These are phyloP conservation scores for Apodemus sylvaticus DNA, from an alignment of 2,113 vertebrate genomes.

Conservation along the genomic window DNA sequence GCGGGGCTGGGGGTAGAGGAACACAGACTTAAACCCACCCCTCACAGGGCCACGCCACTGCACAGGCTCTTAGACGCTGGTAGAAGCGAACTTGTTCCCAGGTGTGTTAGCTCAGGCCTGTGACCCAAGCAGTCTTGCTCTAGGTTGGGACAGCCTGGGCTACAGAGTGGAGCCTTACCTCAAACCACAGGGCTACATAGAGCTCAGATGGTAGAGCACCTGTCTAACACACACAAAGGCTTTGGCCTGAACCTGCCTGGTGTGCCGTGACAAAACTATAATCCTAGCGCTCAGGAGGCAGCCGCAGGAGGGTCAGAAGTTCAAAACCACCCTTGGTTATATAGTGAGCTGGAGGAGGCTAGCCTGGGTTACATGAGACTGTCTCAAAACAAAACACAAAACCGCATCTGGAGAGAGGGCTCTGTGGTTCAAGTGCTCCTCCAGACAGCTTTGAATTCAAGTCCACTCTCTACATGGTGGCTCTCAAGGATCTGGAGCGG, in stretches of 20 bases:
- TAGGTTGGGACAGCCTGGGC: not conserved
- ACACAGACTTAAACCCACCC: not conserved
- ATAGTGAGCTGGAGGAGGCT: not conserved
- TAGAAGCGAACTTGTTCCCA: not conserved
- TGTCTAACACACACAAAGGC: not conserved
- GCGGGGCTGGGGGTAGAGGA: not conserved
- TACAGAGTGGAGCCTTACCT: not conserved
- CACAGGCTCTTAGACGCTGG: not conserved
- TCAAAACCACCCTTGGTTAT: not conserved
- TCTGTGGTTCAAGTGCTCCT: not conserved
- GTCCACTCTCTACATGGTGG: not conserved
- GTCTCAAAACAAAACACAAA: not conserved
- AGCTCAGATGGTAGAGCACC: not conserved
- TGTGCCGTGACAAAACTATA: no score
- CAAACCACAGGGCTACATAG: not conserved
- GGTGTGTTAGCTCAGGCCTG: not conserved
- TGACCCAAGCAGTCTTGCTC: no score
- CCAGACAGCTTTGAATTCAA: not conserved
- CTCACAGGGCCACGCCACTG: not conserved
- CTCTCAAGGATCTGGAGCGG: no score
- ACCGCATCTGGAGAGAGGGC: not conserved
- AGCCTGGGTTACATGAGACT: not conserved
- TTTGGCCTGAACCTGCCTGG: not conserved
- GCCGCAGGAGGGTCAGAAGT: not conserved
- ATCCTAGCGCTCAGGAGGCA: not conserved